phyloP scores from a whole-genome alignment of 2,888 invertebrate genomes.

The Ptilodon capucinus region DNA sequence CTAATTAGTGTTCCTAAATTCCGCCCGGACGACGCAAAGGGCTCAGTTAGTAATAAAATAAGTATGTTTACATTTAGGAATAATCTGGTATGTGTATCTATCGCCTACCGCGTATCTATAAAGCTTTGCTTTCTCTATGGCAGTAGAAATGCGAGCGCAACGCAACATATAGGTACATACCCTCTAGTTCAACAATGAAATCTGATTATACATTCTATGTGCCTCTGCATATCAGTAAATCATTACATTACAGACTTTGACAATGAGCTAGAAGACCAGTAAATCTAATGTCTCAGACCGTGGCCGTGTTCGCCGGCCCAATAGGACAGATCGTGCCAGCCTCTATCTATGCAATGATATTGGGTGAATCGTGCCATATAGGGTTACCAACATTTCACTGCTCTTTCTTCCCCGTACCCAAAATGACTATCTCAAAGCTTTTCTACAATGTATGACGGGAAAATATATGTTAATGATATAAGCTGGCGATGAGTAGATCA shows the following conservation, averaged over 20 bases:
- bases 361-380: conserved; percentile 45
- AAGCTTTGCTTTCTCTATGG: not conserved
- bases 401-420: no score
- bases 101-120: not conserved
- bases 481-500: no score
- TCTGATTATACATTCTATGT: conserved; percentile 13
- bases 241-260: conserved; percentile 18
- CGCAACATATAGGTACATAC: not conserved
- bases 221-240: conserved; percentile 20
- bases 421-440: no score
- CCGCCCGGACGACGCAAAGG: no score
- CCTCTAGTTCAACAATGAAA: not conserved
- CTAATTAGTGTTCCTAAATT: no score
- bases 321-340: conserved; percentile 53
- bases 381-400: conserved; percentile 37
- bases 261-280: conserved; percentile 19
- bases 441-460: no score
- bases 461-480: no score
- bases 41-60: no score
- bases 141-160: not conserved
- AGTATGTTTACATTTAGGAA: no score
- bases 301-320: conserved; percentile 40
- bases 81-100: no score
- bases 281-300: conserved; percentile 24
- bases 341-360: conserved; percentile 40